Evolutionary conservation across 2,113 vertebrate genomes (phyloP), one percentile per base, ranked within the genome.

Genomic region (Origma solitaria): DNA sequence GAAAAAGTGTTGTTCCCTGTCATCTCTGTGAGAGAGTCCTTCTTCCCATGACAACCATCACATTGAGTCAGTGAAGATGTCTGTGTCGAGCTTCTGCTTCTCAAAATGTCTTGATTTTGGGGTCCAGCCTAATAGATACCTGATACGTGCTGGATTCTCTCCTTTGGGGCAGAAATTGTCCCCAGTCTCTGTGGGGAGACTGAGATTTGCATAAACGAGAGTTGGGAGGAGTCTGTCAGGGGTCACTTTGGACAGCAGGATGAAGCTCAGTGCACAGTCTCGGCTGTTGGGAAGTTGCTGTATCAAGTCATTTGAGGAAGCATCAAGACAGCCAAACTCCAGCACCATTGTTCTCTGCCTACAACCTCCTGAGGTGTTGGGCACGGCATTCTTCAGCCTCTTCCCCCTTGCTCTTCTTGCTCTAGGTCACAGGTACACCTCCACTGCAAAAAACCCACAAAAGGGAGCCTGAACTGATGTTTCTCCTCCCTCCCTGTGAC

Each of bases 21-120:
- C 6, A 51, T 17, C 11, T 78, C 12, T 6, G 23, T 28, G 5
- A 27, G 23, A 60, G 16, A 18, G 6, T 83, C 9, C 37, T 54
- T 65, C 42, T 61, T 68, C 23, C 40, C 0, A 1, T 47, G 11
- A 6, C 14, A n/a, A 3, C 7, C 20, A 9, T n/a, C 6, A 53
- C 4, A 10, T 20, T 2, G 1, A 17, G 13, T 11, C 22, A 60
- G 11, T 23, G 28, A 86, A 70, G 33, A 78, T 4, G 15, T 71
- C 38, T 49, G 6, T 6, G 30, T 8, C 5, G 7, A 45, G 0
- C 5, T 51, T 58, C 11, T 58, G 16, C 24, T 57, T 84, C 76
- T 77, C 60, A 83, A 78, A 81, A 75, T 35, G 49, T 28, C 23
- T 40, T 1, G 0, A 5, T 70, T 4, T 19, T 68, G 5, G 47